Evolutionary conservation across 1,140 invertebrate genomes (phyloP).

Genomic region (Laupala kohalensis): DNA sequence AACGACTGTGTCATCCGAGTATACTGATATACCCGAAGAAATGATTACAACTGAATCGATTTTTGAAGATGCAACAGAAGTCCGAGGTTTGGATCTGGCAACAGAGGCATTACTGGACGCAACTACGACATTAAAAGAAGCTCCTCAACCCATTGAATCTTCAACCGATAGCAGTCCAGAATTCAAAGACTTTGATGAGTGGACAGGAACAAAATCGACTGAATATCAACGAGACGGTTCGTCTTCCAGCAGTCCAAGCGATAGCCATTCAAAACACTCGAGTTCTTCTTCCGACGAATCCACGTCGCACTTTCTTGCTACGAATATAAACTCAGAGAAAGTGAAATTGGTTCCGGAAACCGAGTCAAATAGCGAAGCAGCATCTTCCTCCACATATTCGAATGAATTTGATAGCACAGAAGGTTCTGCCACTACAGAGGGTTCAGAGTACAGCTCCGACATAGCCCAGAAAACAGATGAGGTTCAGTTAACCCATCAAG

Average conservation of each 20-base stretch:
- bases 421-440: not conserved
- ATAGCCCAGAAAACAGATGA: not conserved
- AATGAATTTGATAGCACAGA: not conserved
- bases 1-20: not conserved
- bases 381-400: not conserved
- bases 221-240: not conserved
- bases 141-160: not conserved
- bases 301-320: not conserved
- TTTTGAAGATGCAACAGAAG: not conserved
- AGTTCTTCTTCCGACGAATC: not conserved
- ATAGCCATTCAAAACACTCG: not conserved
- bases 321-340: not conserved
- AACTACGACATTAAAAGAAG: not conserved
- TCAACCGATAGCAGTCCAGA: not conserved
- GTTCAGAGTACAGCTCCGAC: not conserved
- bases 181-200: not conserved
- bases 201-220: not conserved
- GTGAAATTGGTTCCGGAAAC: not conserved
- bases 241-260: not conserved
- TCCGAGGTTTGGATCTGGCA: not conserved
- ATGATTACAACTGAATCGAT: not conserved
- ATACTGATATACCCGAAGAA: not conserved
- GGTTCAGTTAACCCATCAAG: not conserved
- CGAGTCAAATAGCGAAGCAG: not conserved
- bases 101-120: not conserved